phyloP scores from a whole-genome alignment of 2,797 vertebrate genomes.

The Euphonia xanthogaster region DNA sequence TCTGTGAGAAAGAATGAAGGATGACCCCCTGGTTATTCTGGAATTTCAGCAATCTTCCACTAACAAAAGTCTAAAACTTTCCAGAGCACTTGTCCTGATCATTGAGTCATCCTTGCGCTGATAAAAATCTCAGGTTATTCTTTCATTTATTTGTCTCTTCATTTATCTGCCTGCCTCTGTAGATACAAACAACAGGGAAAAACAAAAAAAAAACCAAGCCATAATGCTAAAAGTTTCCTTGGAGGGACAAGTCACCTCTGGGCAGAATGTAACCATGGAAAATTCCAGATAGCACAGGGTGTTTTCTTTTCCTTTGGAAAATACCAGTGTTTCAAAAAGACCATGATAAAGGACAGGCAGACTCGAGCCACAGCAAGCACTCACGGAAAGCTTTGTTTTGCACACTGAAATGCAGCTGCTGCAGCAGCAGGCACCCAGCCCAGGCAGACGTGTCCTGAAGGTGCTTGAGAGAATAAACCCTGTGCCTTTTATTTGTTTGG shows the following conservation, averaged over 20 bases:
- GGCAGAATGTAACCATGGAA: conserved; percentile 17
- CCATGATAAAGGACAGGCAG: not conserved
- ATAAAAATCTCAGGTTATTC: conserved; percentile 39
- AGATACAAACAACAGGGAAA: not conserved
- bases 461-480: accelerated
- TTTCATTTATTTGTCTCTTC: not conserved
- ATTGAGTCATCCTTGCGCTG: not conserved
- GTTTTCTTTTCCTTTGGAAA: conserved; percentile 23
- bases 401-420: not conserved
- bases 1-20: not conserved
- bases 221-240: not conserved
- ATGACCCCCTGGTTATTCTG: not conserved
- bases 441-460: not conserved
- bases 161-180: not conserved
- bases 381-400: not conserved
- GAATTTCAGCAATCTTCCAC: conserved; percentile 27
- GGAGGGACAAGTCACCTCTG: not conserved
- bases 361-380: not conserved
- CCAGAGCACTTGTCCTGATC: not conserved
- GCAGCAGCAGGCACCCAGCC: not conserved
- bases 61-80: conserved; percentile 5
- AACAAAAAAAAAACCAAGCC: not conserved
- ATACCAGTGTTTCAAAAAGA: not conserved
- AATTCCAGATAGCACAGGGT: conserved; percentile 26
- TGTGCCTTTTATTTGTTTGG: accelerated